phyloP scores from a whole-genome alignment of 1,140 invertebrate genomes.

The Magallana angulata region DNA sequence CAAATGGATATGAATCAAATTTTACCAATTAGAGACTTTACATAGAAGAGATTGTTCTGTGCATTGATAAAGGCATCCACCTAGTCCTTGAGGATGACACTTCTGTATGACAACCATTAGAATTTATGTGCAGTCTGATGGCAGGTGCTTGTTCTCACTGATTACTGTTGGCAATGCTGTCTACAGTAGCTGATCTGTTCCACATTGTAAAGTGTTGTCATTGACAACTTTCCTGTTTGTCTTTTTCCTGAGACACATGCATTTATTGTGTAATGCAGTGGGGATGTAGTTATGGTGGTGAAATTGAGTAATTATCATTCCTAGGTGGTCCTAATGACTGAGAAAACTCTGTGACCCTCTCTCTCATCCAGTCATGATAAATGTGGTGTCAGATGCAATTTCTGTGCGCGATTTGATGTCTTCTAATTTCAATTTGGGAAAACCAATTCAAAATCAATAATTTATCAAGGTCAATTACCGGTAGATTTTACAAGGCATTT shows the following conservation, averaged over 20 bases:
- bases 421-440: neutral
- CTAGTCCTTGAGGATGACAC: conserved; percentile 5
- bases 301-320: conserved; percentile 18
- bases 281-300: neutral
- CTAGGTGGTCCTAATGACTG: neutral
- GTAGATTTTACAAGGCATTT: neutral
- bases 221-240: conserved; percentile 27
- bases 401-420: neutral
- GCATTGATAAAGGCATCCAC: neutral
- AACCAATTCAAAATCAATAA: neutral
- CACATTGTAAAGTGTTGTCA: conserved; percentile 8
- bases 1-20: neutral
- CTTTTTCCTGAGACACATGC: neutral
- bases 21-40: neutral
- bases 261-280: neutral
- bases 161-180: conserved; percentile 19
- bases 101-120: neutral
- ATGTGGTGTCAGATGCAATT: conserved; percentile 21
- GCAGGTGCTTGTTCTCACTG: neutral
- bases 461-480: conserved; percentile 11
- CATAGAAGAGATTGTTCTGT: too few relatives aligned
- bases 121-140: conserved; percentile 20
- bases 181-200: neutral
- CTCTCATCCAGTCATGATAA: neutral
- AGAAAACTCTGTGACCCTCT: neutral